Conservation (phyloP, 2,113 vertebrate genomes). For the Physeter macrocephalus region DNA sequence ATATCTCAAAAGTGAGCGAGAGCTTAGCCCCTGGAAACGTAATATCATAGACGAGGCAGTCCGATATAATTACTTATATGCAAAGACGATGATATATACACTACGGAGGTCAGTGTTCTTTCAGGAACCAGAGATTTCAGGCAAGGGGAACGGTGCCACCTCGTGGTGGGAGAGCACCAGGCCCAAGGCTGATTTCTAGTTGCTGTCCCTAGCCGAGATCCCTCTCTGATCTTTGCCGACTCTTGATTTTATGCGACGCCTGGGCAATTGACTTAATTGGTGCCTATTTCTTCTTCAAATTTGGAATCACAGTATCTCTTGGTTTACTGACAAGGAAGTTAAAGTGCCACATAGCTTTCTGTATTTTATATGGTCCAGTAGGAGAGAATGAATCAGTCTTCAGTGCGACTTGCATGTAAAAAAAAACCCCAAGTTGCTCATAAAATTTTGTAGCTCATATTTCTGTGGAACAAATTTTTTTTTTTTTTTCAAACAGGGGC, state of each 20-base stretch:
- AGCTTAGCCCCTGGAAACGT: not conserved
- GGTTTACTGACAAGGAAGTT: not conserved
- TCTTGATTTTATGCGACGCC: not conserved
- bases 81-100: not conserved
- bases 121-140: not conserved
- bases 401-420: not conserved
- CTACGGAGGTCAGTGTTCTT: not conserved
- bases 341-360: not conserved
- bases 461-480: not conserved
- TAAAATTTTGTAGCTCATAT: constrained; percentile 10
- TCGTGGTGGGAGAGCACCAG: not conserved
- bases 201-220: not conserved
- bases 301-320: not conserved
- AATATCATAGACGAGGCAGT: not conserved
- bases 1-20: not conserved
- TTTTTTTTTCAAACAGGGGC: not conserved
- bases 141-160: constrained; percentile 42
- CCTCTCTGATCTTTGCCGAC: not conserved
- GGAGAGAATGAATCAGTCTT: not conserved
- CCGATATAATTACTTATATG: not conserved
- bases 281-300: not conserved
- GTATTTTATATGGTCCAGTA: not conserved
- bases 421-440: not conserved
- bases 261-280: not conserved
- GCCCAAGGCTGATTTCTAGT: not conserved